These are phyloP conservation scores for Triplophysa yarkandensis DNA, from an alignment of 2,797 vertebrate species.

Conservation along the genomic window DNA sequence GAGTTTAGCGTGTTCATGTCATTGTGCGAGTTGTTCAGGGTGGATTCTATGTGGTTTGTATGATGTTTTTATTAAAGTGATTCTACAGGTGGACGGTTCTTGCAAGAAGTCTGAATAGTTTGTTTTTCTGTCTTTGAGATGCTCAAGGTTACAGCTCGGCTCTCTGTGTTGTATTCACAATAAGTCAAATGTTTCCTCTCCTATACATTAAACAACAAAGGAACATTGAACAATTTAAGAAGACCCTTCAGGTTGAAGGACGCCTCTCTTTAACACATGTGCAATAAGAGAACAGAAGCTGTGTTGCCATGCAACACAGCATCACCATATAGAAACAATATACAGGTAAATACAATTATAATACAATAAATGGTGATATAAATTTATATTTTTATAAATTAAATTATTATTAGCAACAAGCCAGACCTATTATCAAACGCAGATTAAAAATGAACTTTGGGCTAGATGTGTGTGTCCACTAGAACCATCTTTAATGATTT, in stretches of 20 bases:
- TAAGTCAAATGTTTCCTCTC: background rate
- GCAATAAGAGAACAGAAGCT: background rate
- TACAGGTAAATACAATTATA: no score
- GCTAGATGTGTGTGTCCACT: no score
- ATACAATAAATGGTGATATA: no score
- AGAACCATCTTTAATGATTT: no score
- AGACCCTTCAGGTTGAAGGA: constrained; percentile 1
- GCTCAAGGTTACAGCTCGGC: background rate
- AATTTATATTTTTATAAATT: no score
- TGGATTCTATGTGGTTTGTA: background rate
- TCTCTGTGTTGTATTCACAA: background rate
- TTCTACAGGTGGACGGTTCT: background rate
- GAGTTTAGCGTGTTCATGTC: background rate
- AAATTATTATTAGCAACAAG: no score
- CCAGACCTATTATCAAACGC: no score
- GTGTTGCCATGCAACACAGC: constrained; percentile 21
- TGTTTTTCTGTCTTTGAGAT: background rate
- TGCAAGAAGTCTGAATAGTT: background rate
- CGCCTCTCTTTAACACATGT: background rate
- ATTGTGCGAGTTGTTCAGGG: background rate
- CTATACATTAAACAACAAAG: background rate
- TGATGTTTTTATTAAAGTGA: no score
- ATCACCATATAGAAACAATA: constrained; percentile 8
- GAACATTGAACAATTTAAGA: background rate
- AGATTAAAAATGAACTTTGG: no score